phyloP scores from a whole-genome alignment of 2,113 vertebrate species.

The Alectura lathami region DNA sequence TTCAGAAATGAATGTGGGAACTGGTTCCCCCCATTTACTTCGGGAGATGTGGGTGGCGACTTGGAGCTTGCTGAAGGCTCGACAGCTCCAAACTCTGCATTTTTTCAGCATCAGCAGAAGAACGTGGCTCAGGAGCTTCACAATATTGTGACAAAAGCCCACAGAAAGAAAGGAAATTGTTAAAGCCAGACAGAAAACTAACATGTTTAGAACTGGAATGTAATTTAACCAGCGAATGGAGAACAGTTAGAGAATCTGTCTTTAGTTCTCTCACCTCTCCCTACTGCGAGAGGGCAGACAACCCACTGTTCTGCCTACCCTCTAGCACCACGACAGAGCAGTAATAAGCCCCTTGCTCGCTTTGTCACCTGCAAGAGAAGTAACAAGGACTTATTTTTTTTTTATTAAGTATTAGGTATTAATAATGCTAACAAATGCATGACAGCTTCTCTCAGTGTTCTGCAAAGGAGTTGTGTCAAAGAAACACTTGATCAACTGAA shows the following conservation, averaged over 20 bases:
- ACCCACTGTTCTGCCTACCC: background rate
- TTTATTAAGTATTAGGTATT: too few species aligned
- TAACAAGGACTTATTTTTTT: background rate
- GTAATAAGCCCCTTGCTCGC: background rate
- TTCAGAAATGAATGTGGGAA: conserved; percentile 5
- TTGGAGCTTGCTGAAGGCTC: background rate
- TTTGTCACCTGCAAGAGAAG: background rate
- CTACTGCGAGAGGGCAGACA: background rate
- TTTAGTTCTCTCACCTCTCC: background rate
- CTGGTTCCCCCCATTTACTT: background rate
- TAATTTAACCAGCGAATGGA: background rate
- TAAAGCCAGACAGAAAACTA: background rate
- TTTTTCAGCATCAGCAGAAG: background rate
- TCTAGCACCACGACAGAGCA: background rate
- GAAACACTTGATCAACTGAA: background rate
- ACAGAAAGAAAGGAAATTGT: background rate
- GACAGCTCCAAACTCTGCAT: background rate
- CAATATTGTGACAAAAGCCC: background rate
- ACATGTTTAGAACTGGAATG: background rate
- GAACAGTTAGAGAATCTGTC: background rate
- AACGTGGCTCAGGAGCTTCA: background rate
- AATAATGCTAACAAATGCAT: background rate
- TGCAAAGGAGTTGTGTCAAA: background rate
- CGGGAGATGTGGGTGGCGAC: background rate
- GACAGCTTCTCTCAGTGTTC: background rate